These are phyloP conservation scores for Sabatieria punctata DNA, from an alignment of 2,888 invertebrate species.

Conservation along the genomic window DNA sequence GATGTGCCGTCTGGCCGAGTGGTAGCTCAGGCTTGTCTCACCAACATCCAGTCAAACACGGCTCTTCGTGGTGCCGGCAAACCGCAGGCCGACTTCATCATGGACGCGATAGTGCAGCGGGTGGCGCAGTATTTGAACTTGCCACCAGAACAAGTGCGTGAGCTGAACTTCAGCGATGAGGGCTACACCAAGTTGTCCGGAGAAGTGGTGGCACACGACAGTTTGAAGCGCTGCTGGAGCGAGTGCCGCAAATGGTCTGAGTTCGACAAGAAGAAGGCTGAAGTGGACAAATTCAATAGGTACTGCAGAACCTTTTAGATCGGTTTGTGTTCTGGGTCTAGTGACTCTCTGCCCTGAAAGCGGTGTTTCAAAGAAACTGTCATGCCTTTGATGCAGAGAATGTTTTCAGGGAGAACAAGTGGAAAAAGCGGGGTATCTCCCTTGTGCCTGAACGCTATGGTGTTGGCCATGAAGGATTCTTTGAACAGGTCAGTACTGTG, in stretches of 20 bases:
- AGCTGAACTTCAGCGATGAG: constrained; percentile 1
- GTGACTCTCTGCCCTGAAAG: no score
- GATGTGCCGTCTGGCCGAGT: constrained; percentile 53
- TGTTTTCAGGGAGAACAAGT: constrained; percentile 51
- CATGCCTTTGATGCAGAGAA: no score
- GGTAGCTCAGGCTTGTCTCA: constrained; percentile 51
- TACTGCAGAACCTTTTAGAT: constrained; percentile 19
- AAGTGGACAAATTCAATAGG: constrained; percentile 54
- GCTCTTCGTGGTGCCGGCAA: no score
- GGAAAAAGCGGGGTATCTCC: constrained; percentile 67
- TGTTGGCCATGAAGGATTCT: constrained; percentile 40
- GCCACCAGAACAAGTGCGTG: constrained; percentile 1
- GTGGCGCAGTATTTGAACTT: no score
- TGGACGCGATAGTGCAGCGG: no score
- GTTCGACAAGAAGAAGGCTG: constrained; percentile 43
- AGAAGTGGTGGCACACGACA: constrained; percentile 2
- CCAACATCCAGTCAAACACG: constrained; percentile 74
- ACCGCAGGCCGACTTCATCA: no score
- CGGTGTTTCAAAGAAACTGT: no score
- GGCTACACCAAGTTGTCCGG: neutral
- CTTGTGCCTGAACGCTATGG: constrained; percentile 68
- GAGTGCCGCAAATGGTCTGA: constrained; percentile 54
- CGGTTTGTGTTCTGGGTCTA: no score
- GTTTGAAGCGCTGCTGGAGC: constrained; percentile 49
- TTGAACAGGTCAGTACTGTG: constrained; percentile 45